Base-by-base conservation (phyloP, 2,797 vertebrate genomes). In the Serranus cabrilla region DNA sequence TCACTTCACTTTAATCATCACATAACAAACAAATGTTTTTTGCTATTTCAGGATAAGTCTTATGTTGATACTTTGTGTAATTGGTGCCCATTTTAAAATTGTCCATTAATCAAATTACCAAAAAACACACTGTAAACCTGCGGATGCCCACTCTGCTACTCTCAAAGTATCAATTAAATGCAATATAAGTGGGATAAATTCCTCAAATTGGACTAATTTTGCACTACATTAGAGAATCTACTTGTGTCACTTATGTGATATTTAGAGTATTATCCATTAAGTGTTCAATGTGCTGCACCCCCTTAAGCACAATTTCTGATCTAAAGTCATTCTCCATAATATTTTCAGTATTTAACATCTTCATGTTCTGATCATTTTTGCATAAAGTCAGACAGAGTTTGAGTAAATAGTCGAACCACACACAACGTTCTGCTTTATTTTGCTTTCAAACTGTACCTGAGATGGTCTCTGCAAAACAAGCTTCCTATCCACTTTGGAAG, bases 81-180 rank as follows among this genome's bases (percentile, higher is more conserved):
- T 20, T 2, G 11, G 6, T 11, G 20, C 17, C 25, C 45, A 13
- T 55, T 49, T 7, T 60, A 17, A 64, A 23, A 1, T 51, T 10
- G 50, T 5, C 2, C 8, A 45, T 7, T 11, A 1, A 65, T 60
- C 17, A 56, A 27, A 71, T 17, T 2, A 58, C 18, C 0, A 3
- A 65, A 47, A 54, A 47, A 11, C 11, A 31, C 16, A n/a, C 21
- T 23, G 5, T 63, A 21, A 31, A 49, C 13, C 10, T 40, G 9
- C 5, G 18, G 51, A 2, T n/a, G 21, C 34, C 42, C 27, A 40
- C 17, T 54, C 18, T 1, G n/a, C 52, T n/a, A n/a, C n/a, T n/a
- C n/a, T 63, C 0, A 42, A 74, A 76, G 62, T 4, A 34, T 69
- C 34, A 76, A 51, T 56, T 51, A 63, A 68, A 82, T 76, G 60